Percentiles rank a stretch among this genome's conserved stretches.
Evolutionary conservation across 2,797 vertebrate species (phyloP).

Genomic region (Anguilla pacifica): DNA sequence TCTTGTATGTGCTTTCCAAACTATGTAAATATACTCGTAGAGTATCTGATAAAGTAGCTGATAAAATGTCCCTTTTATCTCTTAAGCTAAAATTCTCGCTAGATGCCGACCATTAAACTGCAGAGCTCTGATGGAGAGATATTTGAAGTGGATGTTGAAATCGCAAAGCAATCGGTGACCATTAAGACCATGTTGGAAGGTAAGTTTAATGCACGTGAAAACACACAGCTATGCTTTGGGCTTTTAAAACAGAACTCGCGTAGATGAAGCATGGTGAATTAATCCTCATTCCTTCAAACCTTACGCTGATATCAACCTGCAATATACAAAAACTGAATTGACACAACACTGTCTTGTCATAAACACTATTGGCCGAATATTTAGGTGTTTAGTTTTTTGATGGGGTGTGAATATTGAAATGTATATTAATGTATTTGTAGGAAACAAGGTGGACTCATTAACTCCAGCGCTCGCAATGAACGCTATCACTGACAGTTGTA

Average conservation of each 20-base stretch:
- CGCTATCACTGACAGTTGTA: not conserved
- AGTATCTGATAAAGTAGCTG: not conserved
- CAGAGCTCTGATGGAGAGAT: slow-evolving; percentile 99
- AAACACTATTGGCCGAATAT: too few species aligned
- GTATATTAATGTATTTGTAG: too few species aligned
- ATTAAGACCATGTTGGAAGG: slow-evolving; percentile 99
- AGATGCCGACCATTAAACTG: slow-evolving; percentile 99
- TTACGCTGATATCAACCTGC: too few species aligned
- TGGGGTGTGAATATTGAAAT: too few species aligned
- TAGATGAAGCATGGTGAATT: not conserved
- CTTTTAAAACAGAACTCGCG: too few species aligned
- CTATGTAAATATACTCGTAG: not conserved
- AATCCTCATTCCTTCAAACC: too few species aligned
- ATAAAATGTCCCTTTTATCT: not conserved
- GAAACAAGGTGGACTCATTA: too few species aligned
- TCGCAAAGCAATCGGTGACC: slow-evolving; percentile 97
- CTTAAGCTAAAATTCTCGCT: slow-evolving; percentile 47
- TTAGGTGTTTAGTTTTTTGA: too few species aligned
- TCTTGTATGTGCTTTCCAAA: not conserved
- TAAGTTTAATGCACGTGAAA: slow-evolving; percentile 54
- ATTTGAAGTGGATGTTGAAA: slow-evolving; percentile 98
- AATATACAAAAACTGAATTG: too few species aligned
- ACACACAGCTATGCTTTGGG: not conserved
- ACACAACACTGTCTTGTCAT: too few species aligned
- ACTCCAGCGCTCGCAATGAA: too few species aligned